Evolutionary conservation across 1,140 invertebrate species (phyloP).

Genomic region (Lasaia peninsularis): DNA sequence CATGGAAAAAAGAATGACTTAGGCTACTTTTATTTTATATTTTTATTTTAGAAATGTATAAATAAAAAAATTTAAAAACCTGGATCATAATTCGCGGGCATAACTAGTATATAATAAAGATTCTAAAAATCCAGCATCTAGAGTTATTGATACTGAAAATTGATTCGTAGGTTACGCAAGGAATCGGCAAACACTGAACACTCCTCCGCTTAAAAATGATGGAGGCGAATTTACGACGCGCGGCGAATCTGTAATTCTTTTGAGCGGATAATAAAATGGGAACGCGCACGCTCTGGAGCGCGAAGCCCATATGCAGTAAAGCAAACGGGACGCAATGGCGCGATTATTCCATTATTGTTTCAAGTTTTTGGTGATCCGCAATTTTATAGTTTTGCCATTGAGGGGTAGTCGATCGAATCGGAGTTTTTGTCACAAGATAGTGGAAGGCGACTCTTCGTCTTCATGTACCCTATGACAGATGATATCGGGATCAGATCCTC

Average conservation of each 20-base stretch:
- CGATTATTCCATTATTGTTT: slow-evolving; percentile 48
- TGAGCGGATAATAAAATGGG: slow-evolving; percentile 46
- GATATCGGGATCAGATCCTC: too few species aligned
- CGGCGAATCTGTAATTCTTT: slow-evolving; percentile 46
- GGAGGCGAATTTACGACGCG: slow-evolving; percentile 34
- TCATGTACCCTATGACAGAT: too few species aligned
- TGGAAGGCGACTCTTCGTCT: too few species aligned
- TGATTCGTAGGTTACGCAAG: not conserved
- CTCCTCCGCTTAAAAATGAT: slow-evolving; percentile 20
- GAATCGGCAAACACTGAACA: slow-evolving; percentile 20
- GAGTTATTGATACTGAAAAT: not conserved
- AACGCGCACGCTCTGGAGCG: slow-evolving; percentile 43
- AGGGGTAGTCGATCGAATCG: too few species aligned
- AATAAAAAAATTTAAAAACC: not conserved
- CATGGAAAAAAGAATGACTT: too few species aligned
- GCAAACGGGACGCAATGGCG: slow-evolving; percentile 40
- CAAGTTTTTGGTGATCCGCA: slow-evolving; percentile 29
- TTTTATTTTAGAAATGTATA: too few species aligned
- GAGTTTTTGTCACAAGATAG: too few species aligned
- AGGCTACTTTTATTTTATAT: too few species aligned
- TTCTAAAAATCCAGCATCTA: too few species aligned
- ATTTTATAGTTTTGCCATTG: not conserved
- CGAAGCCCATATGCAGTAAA: slow-evolving; percentile 48
- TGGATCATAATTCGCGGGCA: not conserved
- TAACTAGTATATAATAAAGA: too few species aligned